Percentiles rank a stretch among this genome's conserved stretches.
Conservation (phyloP, 2,888 invertebrate species). For the Caradrina kadenii region DNA sequence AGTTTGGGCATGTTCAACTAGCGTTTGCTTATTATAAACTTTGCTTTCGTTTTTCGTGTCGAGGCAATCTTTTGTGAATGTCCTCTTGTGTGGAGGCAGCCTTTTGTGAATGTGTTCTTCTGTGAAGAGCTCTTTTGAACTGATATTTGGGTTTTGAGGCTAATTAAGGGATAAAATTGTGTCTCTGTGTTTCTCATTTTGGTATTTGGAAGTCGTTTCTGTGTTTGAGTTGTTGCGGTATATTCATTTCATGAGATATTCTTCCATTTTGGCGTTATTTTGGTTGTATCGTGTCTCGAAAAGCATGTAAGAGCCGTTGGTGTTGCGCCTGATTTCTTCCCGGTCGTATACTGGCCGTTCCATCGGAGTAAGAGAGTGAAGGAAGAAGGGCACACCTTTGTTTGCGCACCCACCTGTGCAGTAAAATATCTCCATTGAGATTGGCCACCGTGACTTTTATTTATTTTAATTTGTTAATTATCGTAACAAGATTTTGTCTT, state of each 20-base stretch:
- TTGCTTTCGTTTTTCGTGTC: constrained; percentile 6
- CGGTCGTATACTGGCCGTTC: no score
- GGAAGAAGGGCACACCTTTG: no score
- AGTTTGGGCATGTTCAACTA: constrained; percentile 27
- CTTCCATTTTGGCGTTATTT: background rate
- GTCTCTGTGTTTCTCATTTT: background rate
- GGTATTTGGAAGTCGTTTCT: background rate
- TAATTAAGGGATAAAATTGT: constrained; percentile 33
- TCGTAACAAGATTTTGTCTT: no score
- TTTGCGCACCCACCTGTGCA: no score
- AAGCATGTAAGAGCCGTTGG: no score
- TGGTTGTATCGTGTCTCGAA: no score
- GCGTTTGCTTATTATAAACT: constrained; percentile 48
- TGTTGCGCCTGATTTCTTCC: no score
- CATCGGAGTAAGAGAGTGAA: no score
- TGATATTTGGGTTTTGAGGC: constrained; percentile 22
- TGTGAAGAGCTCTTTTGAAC: constrained; percentile 17
- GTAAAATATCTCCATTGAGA: no score
- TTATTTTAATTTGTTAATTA: no score
- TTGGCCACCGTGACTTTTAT: no score
- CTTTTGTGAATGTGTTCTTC: constrained; percentile 12
- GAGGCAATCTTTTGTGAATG: constrained; percentile 2
- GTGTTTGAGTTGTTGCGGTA: background rate
- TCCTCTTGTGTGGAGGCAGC: constrained; percentile 23
- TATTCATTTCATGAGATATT: background rate